phyloP scores from a whole-genome alignment of 2,888 invertebrate genomes.

The Cyclophora punctaria region DNA sequence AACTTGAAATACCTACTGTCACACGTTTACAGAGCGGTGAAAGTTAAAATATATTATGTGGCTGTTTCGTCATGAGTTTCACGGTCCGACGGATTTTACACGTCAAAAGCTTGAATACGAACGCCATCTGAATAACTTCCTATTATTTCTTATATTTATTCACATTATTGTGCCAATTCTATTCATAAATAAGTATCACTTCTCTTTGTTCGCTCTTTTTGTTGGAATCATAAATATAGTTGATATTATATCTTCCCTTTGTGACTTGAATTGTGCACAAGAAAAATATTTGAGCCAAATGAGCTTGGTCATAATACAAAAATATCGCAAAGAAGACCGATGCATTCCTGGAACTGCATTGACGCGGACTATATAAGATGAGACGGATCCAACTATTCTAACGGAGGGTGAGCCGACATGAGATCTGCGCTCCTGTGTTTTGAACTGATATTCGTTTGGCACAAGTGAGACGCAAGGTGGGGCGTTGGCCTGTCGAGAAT shows the following conservation, averaged over 20 bases:
- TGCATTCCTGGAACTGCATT: constrained; percentile 70
- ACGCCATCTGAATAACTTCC: constrained; percentile 4
- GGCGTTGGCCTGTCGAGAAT: constrained; percentile 70
- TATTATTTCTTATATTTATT: not conserved
- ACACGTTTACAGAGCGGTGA: constrained; percentile 14
- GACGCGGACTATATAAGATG: constrained; percentile 53
- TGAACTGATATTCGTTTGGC: constrained; percentile 37
- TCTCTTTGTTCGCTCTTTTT: too few species aligned
- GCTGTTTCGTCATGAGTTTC: constrained; percentile 15
- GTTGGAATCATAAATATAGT: too few species aligned
- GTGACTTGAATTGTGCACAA: constrained; percentile 7
- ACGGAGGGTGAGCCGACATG: constrained; percentile 30
- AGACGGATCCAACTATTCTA: constrained; percentile 35
- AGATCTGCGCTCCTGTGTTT: constrained; percentile 26
- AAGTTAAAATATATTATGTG: constrained; percentile 12
- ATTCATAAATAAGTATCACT: too few species aligned
- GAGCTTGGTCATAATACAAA: constrained; percentile 48
- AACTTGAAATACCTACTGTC: constrained; percentile 12
- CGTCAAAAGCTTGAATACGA: constrained; percentile 12
- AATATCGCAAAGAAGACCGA: constrained; percentile 65
- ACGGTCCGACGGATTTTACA: constrained; percentile 11
- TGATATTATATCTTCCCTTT: too few species aligned
- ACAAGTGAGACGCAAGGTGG: constrained; percentile 40
- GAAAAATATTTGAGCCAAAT: constrained; percentile 50
- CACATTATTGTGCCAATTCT: too few species aligned